A percentile compares a stretch with the other conserved stretches of the same genome.
phyloP scores from a whole-genome alignment of 2,113 vertebrate genomes.

The Colinus virginianus region DNA sequence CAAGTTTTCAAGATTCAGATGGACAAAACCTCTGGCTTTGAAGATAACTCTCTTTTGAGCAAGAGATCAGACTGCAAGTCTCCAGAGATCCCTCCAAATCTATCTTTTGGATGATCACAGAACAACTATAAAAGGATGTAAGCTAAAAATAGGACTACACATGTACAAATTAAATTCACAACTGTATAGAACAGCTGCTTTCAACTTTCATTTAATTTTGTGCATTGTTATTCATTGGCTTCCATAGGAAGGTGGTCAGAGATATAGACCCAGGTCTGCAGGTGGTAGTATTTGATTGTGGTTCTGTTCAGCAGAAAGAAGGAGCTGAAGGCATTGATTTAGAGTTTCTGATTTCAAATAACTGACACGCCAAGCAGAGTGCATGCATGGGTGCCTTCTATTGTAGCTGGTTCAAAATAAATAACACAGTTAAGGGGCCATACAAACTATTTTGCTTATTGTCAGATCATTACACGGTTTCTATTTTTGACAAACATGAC shows the following conservation, averaged over 20 bases:
- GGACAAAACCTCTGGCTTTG: not conserved
- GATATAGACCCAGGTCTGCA: conserved; percentile 9
- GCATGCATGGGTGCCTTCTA: conserved; percentile 6
- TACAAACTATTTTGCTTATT: conserved; percentile 14
- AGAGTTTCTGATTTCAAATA: conserved; percentile 17
- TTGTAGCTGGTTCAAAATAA: conserved; percentile 31
- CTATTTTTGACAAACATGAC: conserved; percentile 29
- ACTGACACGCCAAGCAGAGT: not conserved
- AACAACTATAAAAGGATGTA: rapidly evolving
- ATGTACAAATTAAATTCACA: not conserved
- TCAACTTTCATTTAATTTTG: not conserved
- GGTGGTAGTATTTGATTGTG: conserved; percentile 41
- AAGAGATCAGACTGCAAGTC: not conserved
- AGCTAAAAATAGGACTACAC: not conserved
- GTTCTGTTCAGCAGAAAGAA: not conserved
- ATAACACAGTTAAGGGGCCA: not conserved
- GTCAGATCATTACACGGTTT: not conserved
- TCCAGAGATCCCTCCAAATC: not conserved
- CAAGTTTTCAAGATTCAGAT: not conserved
- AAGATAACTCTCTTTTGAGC: not conserved
- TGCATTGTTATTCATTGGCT: not conserved
- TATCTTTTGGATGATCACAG: not conserved
- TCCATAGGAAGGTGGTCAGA: not conserved
- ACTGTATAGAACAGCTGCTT: not conserved
- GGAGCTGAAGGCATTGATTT: not conserved